These are phyloP conservation scores for Odontocolon sp. DNA, from an alignment of 2,888 invertebrate species.

Conservation along the genomic window DNA sequence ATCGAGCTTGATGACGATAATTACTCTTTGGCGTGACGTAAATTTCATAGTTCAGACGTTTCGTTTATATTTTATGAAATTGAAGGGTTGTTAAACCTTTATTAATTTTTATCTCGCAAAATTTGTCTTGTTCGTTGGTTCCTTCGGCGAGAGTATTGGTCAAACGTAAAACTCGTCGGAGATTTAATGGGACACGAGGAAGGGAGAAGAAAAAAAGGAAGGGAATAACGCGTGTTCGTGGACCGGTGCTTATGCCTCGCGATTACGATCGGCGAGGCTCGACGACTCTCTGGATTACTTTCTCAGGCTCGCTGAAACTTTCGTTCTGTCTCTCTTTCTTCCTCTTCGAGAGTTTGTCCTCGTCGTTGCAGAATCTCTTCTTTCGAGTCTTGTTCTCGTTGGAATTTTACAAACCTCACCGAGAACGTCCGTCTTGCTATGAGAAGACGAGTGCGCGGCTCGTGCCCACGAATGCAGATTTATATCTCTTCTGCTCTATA, in stretches of 20 bases:
- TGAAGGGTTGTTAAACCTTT: too few species aligned
- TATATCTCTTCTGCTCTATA: constrained; percentile 42
- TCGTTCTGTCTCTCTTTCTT: not conserved
- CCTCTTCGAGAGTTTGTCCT: too few species aligned
- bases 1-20: too few species aligned
- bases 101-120: not conserved
- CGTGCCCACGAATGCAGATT: constrained; percentile 58
- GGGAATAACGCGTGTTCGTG: constrained; percentile 11
- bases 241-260: constrained; percentile 22
- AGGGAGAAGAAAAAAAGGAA: constrained; percentile 16
- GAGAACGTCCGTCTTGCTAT: constrained; percentile 21
- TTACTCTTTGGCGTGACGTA: too few species aligned
- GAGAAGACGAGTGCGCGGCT: constrained; percentile 33
- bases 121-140: not conserved
- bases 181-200: constrained; percentile 12
- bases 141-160: not conserved
- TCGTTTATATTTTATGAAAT: too few species aligned
- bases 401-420: constrained; percentile 42
- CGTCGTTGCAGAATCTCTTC: constrained; percentile 37
- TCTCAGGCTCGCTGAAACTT: constrained; percentile 40
- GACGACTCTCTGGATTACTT: constrained; percentile 44
- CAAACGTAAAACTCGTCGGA: constrained; percentile 1
- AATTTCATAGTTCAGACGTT: too few species aligned
- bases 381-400: constrained; percentile 41
- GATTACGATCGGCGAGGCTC: constrained; percentile 47